phyloP scores from a whole-genome alignment of 2,113 vertebrate genomes.

The Heliornis fulica region DNA sequence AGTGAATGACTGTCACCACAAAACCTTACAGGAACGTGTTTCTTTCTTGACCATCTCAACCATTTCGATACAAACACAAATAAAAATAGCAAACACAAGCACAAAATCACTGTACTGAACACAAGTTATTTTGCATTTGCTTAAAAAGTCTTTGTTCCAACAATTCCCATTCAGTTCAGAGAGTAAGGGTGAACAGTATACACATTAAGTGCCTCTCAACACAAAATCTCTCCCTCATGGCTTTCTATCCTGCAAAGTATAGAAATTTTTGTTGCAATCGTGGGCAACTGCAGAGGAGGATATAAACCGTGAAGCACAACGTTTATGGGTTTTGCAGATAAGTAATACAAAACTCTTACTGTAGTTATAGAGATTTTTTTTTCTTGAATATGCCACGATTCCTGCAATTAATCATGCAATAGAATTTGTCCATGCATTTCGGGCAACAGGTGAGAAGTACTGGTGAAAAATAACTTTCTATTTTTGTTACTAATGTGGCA shows the following conservation, averaged over 20 bases:
- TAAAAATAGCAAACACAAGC: neutral
- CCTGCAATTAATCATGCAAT: neutral
- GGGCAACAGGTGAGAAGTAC: neutral
- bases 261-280: neutral
- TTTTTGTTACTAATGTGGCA: neutral
- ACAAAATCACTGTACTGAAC: neutral
- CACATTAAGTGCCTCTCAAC: neutral
- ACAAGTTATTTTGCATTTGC: neutral
- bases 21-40: neutral
- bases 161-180: neutral
- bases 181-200: neutral
- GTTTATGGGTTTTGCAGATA: neutral
- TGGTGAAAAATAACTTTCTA: neutral
- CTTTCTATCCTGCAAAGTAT: neutral
- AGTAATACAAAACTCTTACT: neutral
- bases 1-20: neutral
- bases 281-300: neutral
- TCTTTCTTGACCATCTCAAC: neutral
- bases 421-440: neutral
- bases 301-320: neutral
- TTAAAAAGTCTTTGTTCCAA: neutral
- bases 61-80: neutral
- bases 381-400: neutral
- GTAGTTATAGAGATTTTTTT: neutral
- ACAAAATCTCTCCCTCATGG: neutral